Base-by-base conservation (phyloP, 2,797 vertebrate species). In the Paramormyrops hopkinsi region DNA sequence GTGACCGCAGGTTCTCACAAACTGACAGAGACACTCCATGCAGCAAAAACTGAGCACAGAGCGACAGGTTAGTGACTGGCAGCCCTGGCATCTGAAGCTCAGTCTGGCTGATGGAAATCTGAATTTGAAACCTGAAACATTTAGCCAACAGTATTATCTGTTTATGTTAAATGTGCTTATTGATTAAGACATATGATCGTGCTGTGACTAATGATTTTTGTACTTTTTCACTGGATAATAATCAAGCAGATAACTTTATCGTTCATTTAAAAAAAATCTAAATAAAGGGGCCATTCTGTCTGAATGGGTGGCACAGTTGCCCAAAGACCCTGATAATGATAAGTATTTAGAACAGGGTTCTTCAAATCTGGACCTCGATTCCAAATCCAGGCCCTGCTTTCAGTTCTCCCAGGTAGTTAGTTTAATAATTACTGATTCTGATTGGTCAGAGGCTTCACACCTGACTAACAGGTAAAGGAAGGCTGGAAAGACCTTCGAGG, bases 1-100 rank as follows among this genome's bases (percentile, higher is more conserved):
- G 88, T 96, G 41, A 92, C 25, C 3, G 91, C 89, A 3, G 37
- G 17, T 19, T 79, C 73, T 46, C 17, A 1, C 17, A 79, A 44
- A 79, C 12, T 79, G 73, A 44, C 41, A 44, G 41, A 82, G 41
- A 82, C 19, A 46, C 7, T 46, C 6, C 19, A 82, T 46, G 8
- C 2, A n/a, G 4, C 17, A 46, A 44, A 82, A 73, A 73, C 69
- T 46, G 76, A 8, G 76, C 19, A 46, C 41, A 46, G 41, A n/a
- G 76, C 3, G 76, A 82, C 76, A 46, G 76, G 76, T 82, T 46
- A 82, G 76, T 82, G 17, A 82, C 17, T 46, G 76, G 19, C 37
- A 46, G 17, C 46, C 41, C 17, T 82, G 41, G 0, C 8, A 8
- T 44, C 76, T 46, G 76, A 46, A 82, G 41, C 41, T 82, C 19